Percentiles rank a stretch among this genome's conserved stretches.
Evolutionary conservation across 2,113 vertebrate species (phyloP).

Genomic region (Bubo blakistoni): DNA sequence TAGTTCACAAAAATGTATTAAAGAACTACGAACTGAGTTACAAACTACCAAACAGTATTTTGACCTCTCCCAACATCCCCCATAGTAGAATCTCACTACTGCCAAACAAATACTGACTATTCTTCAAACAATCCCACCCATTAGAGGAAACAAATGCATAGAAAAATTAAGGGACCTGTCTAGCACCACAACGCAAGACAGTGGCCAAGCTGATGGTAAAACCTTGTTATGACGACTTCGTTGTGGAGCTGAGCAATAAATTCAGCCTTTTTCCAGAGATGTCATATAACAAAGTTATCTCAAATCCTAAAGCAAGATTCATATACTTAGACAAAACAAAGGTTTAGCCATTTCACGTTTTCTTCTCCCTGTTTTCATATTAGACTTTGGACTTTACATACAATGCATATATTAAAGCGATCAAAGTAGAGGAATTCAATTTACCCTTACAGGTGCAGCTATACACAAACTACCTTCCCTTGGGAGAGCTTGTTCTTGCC

Average conservation of each 20-base stretch:
- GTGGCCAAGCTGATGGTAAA: not conserved
- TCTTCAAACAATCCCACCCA: not conserved
- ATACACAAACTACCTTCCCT: not conserved
- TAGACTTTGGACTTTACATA: not conserved
- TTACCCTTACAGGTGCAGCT: not conserved
- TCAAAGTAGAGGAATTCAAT: not conserved
- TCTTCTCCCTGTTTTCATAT: not conserved
- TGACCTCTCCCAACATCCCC: not conserved
- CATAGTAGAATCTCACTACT: not conserved
- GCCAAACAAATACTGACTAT: not conserved
- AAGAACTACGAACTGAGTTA: not conserved
- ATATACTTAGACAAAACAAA: not conserved
- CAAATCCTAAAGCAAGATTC: not conserved
- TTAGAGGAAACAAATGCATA: not conserved
- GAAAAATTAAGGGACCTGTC: not conserved
- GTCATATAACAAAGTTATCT: not conserved
- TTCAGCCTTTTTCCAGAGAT: not conserved
- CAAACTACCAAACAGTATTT: not conserved
- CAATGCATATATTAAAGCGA: not conserved
- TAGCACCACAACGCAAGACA: not conserved
- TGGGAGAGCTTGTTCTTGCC: not conserved
- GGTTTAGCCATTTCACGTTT: not conserved
- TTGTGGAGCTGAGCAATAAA: not conserved
- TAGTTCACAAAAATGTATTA: not conserved
- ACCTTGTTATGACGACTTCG: not conserved